Evolutionary conservation across 2,888 invertebrate species (phyloP), one percentile per base, ranked within the genome.

Genomic region (Tipula lateralis): DNA sequence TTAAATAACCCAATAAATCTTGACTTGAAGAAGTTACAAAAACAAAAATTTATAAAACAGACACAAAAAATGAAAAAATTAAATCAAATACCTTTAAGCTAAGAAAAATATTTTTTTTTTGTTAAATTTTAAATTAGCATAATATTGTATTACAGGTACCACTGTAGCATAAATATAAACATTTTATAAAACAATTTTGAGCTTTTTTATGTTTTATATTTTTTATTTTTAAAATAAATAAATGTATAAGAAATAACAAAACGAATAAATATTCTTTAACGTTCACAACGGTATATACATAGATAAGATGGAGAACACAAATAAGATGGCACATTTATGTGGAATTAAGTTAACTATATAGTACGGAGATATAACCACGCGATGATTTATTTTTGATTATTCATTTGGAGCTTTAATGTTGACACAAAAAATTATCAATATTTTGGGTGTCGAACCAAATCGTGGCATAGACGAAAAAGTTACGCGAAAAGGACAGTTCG

Each of bases 91-190:
- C 66, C 66, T 66, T 66, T 24, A 66, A 66, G 66, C 24, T 24
- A 66, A 24, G 66, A 66, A 66, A 66, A 24, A 66, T 24, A 66
- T 66, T 66, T 66, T 66, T 66, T 66, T 24, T 24, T 50, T 4
- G 5, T 7, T 24, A 24, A 9, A 66, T 66, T 66, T 66, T 24
- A 66, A 66, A 66, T 66, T 66, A 66, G 66, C 66, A 66, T 66
- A 66, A 66, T 66, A 66, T 66, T 24, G n/a, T 50, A 50, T 50
- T 50, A 66, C 24, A 24, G 66, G 66, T 66, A 50, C 50, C 50
- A 50, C 50, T 66, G 66, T 66, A 66, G 66, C 66, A 66, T 66
- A 66, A 66, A 66, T 66, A 66, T 66, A 66, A 66, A 66, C 66
- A 66, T 66, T 66, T 66, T 66, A 9, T 66, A 66, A 66, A 66